These are phyloP conservation scores for Acanthisitta chloris DNA, from an alignment of 2,113 vertebrate species.

Conservation along the genomic window DNA sequence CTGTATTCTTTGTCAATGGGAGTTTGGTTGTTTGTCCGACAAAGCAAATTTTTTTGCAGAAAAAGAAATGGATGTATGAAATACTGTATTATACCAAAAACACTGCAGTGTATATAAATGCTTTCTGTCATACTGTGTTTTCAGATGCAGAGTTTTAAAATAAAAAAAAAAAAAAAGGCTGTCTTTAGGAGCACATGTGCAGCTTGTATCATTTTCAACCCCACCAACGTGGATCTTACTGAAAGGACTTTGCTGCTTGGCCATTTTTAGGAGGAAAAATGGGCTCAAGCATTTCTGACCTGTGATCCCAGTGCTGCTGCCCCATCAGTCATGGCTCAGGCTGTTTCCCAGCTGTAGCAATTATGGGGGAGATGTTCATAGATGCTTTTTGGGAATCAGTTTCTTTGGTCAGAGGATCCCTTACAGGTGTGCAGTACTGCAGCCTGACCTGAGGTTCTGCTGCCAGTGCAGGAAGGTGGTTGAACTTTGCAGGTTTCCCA, in stretches of 20 bases:
- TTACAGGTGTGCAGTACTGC: rapidly evolving
- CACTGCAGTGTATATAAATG: constrained; percentile 88
- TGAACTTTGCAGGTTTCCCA: background rate
- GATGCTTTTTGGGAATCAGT: background rate
- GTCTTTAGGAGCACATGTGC: constrained; percentile 43
- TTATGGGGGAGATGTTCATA: rapidly evolving
- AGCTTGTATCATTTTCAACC: background rate
- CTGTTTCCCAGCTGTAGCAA: background rate
- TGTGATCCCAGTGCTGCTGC: background rate
- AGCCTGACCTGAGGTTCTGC: background rate
- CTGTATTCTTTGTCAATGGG: constrained; percentile 82
- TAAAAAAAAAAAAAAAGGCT: constrained; percentile 64
- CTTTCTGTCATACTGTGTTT: constrained; percentile 89
- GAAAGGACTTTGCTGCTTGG: background rate
- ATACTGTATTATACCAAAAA: constrained; percentile 90
- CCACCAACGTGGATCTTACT: background rate
- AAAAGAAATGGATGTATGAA: constrained; percentile 80
- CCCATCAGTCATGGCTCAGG: background rate
- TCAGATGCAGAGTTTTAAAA: constrained; percentile 92
- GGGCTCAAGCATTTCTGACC: rapidly evolving
- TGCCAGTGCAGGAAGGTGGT: background rate
- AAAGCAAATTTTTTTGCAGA: constrained; percentile 77
- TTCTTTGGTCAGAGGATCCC: rapidly evolving
- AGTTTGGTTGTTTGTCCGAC: constrained; percentile 79
- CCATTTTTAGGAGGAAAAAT: background rate